Evolutionary conservation across 1,140 invertebrate genomes (phyloP).

Genomic region (Euborellia annulipes): DNA sequence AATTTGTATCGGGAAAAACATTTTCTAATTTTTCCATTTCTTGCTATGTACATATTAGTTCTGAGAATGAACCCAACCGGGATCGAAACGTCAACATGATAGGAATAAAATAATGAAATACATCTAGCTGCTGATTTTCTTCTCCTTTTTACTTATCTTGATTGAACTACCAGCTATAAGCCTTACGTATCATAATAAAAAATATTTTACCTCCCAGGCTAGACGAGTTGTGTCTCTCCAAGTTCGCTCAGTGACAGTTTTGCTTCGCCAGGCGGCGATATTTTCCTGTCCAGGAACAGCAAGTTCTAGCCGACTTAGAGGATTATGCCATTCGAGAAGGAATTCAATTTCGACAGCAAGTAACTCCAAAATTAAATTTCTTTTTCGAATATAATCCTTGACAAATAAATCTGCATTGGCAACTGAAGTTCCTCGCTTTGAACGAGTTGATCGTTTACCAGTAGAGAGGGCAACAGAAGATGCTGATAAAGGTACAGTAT

Average conservation of each 20-base stretch:
- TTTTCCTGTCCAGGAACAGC: slow-evolving; percentile 57
- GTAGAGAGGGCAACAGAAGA: slow-evolving; percentile 52
- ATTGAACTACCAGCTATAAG: too few species aligned
- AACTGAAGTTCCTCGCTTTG: slow-evolving; percentile 51
- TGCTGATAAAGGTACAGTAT: slow-evolving; percentile 58
- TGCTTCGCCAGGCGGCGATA: slow-evolving; percentile 67
- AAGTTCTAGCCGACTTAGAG: slow-evolving; percentile 56
- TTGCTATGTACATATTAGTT: too few species aligned
- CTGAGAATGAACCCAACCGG: too few species aligned
- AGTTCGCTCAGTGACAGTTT: slow-evolving; percentile 60
- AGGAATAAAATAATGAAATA: too few species aligned
- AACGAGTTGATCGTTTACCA: slow-evolving; percentile 39
- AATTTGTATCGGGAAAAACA: too few species aligned
- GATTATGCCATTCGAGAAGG: slow-evolving; percentile 90
- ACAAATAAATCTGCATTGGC: slow-evolving; percentile 60
- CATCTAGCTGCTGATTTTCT: too few species aligned
- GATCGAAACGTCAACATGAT: too few species aligned
- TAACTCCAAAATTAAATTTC: slow-evolving; percentile 86
- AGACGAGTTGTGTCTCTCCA: slow-evolving; percentile 76
- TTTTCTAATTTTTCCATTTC: too few species aligned
- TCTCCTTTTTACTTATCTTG: too few species aligned
- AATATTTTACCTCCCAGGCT: slow-evolving; percentile 56
- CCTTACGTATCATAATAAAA: too few species aligned
- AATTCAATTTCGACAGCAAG: slow-evolving; percentile 89
- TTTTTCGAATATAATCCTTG: slow-evolving; percentile 87